Evolutionary conservation across 2,888 invertebrate genomes (phyloP).

Genomic region (Drosophila kuntzei): DNA sequence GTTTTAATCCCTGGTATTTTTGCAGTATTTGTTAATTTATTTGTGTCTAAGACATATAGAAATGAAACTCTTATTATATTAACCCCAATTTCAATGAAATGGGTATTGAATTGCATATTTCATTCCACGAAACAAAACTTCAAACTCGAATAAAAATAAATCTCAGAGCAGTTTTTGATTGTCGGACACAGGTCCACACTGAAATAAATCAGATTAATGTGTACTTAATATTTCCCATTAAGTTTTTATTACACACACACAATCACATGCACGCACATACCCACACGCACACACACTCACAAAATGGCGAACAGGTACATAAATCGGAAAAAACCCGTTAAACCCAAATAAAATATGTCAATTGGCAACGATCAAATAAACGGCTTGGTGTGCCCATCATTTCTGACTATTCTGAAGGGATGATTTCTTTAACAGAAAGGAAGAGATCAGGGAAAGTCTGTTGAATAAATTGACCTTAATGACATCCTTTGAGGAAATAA

Average conservation of each 20-base stretch:
- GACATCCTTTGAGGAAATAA: too few relatives aligned
- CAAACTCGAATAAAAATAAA: conserved; percentile 60
- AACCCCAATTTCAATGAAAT: background rate
- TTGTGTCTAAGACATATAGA: too few relatives aligned
- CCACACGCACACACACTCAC: background rate
- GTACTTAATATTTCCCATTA: conserved; percentile 75
- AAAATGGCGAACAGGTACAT: conserved; percentile 48
- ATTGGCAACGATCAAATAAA: conserved; percentile 42
- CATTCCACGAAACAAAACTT: background rate
- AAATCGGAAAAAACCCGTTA: conserved; percentile 44
- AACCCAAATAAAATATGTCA: conserved; percentile 51
- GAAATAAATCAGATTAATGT: conserved; percentile 76
- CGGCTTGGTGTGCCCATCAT: conserved; percentile 15
- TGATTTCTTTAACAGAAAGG: background rate
- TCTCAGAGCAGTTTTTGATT: conserved; percentile 20
- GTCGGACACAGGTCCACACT: conserved; percentile 28
- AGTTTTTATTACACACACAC: conserved; percentile 67
- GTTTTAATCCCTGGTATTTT: too few relatives aligned
- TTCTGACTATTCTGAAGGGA: background rate
- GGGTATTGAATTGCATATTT: conserved; percentile 9
- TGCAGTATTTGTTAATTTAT: background rate
- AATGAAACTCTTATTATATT: background rate
- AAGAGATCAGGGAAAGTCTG: background rate
- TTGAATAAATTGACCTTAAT: too few relatives aligned
- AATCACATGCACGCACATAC: background rate